Conservation (phyloP, 1,140 invertebrate genomes). For the Dendroctonus ponderosae region DNA sequence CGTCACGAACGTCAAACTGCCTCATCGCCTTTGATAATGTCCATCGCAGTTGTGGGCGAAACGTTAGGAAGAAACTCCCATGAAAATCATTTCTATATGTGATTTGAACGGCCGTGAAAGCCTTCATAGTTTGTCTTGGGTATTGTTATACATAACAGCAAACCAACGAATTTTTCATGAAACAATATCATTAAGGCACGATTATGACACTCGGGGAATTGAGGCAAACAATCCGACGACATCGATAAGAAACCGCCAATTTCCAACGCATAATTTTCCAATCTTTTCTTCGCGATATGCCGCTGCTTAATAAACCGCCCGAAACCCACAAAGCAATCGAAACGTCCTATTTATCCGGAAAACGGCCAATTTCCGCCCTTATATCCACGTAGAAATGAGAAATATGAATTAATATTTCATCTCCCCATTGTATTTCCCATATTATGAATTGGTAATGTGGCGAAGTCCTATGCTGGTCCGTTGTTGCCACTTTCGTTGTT, state of each 20-base stretch:
- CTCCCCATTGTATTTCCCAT: slow-evolving; percentile 48
- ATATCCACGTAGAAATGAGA: slow-evolving; percentile 45
- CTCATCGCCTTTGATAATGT: too few relatives aligned
- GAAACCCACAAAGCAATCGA: slow-evolving; percentile 24
- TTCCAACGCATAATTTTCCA: slow-evolving; percentile 16
- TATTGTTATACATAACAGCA: too few relatives aligned
- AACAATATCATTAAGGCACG: too few relatives aligned
- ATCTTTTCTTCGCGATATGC: slow-evolving; percentile 3
- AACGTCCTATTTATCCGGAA: slow-evolving; percentile 26
- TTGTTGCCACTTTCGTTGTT: slow-evolving; percentile 18
- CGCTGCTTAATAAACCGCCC: slow-evolving; percentile 15
- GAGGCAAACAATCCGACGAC: too few relatives aligned
- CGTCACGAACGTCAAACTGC: too few relatives aligned
- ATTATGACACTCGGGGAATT: too few relatives aligned
- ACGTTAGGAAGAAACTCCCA: too few relatives aligned
- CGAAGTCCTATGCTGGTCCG: slow-evolving; percentile 21
- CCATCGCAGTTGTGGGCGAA: too few relatives aligned
- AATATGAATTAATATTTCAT: slow-evolving; percentile 51
- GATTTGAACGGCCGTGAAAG: too few relatives aligned
- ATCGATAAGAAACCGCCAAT: neutral
- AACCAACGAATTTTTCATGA: too few relatives aligned
- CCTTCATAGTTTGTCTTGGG: too few relatives aligned
- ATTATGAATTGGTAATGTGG: slow-evolving; percentile 48
- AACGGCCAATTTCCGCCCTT: slow-evolving; percentile 34
- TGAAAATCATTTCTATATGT: too few relatives aligned